A percentile compares a stretch with the other conserved stretches of the same genome.
phyloP scores from a whole-genome alignment of 2,797 vertebrate species.

The Schizopygopsis pylzovi region DNA sequence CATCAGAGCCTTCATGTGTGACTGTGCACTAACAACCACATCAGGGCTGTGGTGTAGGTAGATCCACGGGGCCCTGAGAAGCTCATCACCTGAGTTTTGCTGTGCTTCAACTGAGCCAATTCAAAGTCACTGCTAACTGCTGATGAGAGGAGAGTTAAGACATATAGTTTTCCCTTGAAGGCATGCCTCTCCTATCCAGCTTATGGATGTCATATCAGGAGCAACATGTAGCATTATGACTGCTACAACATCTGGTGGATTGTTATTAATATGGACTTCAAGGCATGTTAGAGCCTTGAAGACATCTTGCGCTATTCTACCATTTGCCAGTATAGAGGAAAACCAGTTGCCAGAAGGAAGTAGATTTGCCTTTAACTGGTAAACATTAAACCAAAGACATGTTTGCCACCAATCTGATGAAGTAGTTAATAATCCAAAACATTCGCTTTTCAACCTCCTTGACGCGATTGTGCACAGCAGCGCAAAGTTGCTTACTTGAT shows the following conservation, averaged over 20 bases:
- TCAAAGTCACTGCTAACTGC: slow-evolving; percentile 10
- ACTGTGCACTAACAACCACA: slow-evolving; percentile 44
- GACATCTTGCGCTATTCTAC: background rate
- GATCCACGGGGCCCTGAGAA: slow-evolving; percentile 37
- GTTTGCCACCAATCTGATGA: background rate
- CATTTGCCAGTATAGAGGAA: background rate
- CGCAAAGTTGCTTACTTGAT: no score
- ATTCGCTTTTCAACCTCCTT: no score
- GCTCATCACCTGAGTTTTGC: slow-evolving; percentile 21
- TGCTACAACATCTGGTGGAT: background rate
- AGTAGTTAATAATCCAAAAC: background rate
- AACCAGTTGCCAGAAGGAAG: background rate
- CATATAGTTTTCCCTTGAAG: background rate
- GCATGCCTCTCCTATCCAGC: background rate
- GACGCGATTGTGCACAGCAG: no score
- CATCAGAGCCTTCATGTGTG: slow-evolving; percentile 45
- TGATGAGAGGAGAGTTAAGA: slow-evolving; percentile 20
- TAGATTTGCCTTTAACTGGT: background rate
- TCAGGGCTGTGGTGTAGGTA: slow-evolving; percentile 31
- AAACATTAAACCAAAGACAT: background rate
- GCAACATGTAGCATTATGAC: background rate
- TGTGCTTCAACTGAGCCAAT: slow-evolving; percentile 15
- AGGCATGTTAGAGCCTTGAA: background rate
- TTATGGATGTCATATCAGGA: background rate
- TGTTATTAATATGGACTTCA: background rate